Conservation (phyloP, 1,140 invertebrate genomes). For the Procambarus clarkii region DNA sequence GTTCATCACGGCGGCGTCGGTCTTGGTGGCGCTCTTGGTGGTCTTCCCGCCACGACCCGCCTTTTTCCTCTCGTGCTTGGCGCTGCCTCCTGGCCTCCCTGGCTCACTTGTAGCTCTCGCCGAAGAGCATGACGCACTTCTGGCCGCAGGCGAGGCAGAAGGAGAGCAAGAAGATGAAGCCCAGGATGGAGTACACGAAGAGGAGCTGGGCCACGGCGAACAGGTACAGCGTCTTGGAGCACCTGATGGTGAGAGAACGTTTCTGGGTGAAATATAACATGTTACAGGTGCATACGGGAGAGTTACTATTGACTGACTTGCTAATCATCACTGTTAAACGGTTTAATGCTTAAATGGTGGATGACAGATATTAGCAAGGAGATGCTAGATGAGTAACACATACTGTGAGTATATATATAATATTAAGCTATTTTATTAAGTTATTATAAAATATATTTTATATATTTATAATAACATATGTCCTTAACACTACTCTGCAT, state of each 20-base stretch:
- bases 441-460: too few relatives aligned
- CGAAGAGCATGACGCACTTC: slow-evolving; percentile 65
- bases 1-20: slow-evolving; percentile 26
- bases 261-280: too few relatives aligned
- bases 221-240: slow-evolving; percentile 84
- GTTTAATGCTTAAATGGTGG: too few relatives aligned
- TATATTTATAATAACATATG: too few relatives aligned
- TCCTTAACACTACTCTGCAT: too few relatives aligned
- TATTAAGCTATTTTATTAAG: too few relatives aligned
- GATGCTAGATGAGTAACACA: too few relatives aligned
- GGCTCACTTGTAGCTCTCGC: slow-evolving; percentile 72
- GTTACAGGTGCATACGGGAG: too few relatives aligned
- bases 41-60: background rate
- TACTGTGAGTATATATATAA: too few relatives aligned
- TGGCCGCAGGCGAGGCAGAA: slow-evolving; percentile 76
- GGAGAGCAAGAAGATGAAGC: slow-evolving; percentile 79
- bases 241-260: slow-evolving; percentile 33
- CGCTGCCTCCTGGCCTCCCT: slow-evolving; percentile 62
- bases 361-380: too few relatives aligned
- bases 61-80: slow-evolving; percentile 33
- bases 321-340: too few relatives aligned
- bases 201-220: slow-evolving; percentile 85
- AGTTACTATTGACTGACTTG: too few relatives aligned
- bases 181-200: slow-evolving; percentile 82
- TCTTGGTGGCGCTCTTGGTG: background rate